These are phyloP conservation scores for Pyrgilauda ruficollis DNA, from an alignment of 2,113 vertebrate genomes.

Conservation along the genomic window DNA sequence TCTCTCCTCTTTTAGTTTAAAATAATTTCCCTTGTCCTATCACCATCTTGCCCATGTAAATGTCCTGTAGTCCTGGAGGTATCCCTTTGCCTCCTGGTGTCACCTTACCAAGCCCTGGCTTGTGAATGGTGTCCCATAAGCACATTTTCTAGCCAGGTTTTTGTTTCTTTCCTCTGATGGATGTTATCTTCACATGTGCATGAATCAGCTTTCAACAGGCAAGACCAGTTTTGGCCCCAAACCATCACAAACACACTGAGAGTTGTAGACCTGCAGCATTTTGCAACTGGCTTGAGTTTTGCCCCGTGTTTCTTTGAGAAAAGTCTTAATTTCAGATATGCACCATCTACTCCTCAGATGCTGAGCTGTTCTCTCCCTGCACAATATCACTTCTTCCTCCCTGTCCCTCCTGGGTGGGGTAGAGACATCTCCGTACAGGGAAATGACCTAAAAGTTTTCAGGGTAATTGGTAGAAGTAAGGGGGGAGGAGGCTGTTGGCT, in stretches of 20 bases:
- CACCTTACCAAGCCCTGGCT: neutral
- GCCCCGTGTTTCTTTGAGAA: neutral
- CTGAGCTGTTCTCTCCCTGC: neutral
- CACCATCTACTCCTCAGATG: fast-evolving
- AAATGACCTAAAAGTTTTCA: neutral
- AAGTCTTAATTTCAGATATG: neutral
- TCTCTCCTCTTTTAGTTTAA: neutral
- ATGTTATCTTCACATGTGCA: neutral
- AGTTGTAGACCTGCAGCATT: neutral
- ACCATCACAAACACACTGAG: neutral
- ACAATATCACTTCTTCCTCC: neutral
- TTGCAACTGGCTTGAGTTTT: neutral
- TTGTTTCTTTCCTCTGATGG: neutral
- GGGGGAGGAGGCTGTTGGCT: neutral
- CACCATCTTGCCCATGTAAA: too few relatives aligned
- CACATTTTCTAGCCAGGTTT: neutral
- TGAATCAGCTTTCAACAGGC: neutral
- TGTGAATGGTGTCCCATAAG: neutral
- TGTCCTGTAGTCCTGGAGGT: neutral
- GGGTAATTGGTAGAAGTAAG: neutral
- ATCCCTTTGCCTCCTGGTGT: neutral
- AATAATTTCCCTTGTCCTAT: neutral
- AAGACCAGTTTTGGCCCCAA: neutral
- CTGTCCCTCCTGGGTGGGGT: neutral
- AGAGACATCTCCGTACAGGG: neutral